Percentiles rank a stretch among this genome's conserved stretches.
Evolutionary conservation across 1,140 invertebrate genomes (phyloP).

Genomic region (Anoplophora glabripennis): DNA sequence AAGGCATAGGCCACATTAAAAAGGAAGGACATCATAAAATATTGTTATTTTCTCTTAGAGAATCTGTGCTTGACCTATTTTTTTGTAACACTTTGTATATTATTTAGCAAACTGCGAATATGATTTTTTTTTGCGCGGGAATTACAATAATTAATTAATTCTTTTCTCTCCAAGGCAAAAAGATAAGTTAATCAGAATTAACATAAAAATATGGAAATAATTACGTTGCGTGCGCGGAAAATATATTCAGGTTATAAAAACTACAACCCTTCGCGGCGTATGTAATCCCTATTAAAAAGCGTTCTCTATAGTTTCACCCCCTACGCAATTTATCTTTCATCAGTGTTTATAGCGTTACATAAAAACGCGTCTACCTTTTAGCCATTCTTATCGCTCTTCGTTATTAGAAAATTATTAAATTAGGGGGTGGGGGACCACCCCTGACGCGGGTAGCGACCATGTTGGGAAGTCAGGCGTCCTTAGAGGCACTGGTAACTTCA

Average conservation of each 20-base stretch:
- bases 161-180: not conserved
- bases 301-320: slow-evolving; percentile 6
- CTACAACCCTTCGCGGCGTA: not conserved
- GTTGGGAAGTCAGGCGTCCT: too few species aligned
- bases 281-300: slow-evolving; percentile 16
- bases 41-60: too few species aligned
- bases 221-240: slow-evolving; percentile 3
- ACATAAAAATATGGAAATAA: slow-evolving; percentile 10
- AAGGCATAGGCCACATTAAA: too few species aligned
- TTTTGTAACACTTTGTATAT: too few species aligned
- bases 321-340: slow-evolving; percentile 22
- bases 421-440: too few species aligned
- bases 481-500: too few species aligned
- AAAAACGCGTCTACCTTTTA: slow-evolving; percentile 29
- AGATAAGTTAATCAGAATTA: slow-evolving; percentile 5
- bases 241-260: slow-evolving; percentile 16
- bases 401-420: slow-evolving; percentile 27
- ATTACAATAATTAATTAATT: too few species aligned
- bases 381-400: slow-evolving; percentile 25
- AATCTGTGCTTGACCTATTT: too few species aligned
- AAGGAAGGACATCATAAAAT: too few species aligned
- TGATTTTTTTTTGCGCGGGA: too few species aligned
- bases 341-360: slow-evolving; percentile 28
- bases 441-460: too few species aligned
- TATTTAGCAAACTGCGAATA: too few species aligned